phyloP scores from a whole-genome alignment of 2,888 invertebrate genomes.

The Cyclophora punctaria region DNA sequence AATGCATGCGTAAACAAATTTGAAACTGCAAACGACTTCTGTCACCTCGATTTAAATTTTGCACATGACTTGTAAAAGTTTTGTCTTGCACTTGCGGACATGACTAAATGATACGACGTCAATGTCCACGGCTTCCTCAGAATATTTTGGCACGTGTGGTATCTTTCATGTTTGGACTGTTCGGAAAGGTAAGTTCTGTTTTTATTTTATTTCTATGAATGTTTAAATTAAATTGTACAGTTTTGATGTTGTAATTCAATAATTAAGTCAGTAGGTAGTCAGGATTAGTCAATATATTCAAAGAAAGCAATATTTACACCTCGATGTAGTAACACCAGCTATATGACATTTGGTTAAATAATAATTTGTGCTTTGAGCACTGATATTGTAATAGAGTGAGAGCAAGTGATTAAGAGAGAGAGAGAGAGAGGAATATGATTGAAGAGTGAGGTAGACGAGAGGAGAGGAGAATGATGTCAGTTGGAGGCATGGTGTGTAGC shows the following conservation, averaged over 20 bases:
- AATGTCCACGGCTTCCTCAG: slow-evolving; percentile 51
- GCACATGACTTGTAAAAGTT: slow-evolving; percentile 34
- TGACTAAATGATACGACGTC: slow-evolving; percentile 46
- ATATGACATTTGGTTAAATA: no score
- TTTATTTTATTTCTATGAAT: slow-evolving; percentile 30
- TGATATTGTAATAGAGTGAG: no score
- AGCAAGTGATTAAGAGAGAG: not conserved
- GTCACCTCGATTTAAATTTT: slow-evolving; percentile 15
- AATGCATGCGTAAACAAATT: slow-evolving; percentile 4
- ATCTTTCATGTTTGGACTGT: slow-evolving; percentile 35
- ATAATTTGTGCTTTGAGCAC: no score
- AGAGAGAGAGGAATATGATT: not conserved
- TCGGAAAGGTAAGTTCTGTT: slow-evolving; percentile 54
- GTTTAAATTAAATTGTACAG: slow-evolving; percentile 2
- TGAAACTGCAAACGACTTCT: slow-evolving; percentile 6
- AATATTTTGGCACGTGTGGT: slow-evolving; percentile 55
- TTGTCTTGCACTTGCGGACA: slow-evolving; percentile 47
- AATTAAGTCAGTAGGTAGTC: no score
- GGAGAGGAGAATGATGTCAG: not conserved
- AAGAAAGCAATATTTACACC: no score
- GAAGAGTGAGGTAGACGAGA: not conserved
- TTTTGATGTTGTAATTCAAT: no score
- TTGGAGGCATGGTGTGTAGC: slow-evolving; percentile 21
- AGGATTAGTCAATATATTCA: no score
- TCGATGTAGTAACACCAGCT: no score